A percentile compares a stretch with the other conserved stretches of the same genome.
phyloP scores from a whole-genome alignment of 1,140 invertebrate species.

The Drosophila triauraria region DNA sequence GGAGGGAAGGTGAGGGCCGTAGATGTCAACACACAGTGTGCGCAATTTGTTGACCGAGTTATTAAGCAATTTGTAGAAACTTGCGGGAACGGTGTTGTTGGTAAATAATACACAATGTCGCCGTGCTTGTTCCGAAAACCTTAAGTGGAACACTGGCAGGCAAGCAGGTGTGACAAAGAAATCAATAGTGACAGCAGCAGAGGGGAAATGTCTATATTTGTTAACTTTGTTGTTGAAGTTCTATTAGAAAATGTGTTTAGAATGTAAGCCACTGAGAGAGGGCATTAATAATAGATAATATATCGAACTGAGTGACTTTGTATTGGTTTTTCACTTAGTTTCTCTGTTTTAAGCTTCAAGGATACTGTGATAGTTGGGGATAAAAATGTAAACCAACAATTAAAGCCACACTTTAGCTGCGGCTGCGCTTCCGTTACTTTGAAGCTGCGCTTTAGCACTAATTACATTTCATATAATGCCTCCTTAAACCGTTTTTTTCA shows the following conservation, averaged over 20 bases:
- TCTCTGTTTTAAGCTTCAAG: too few relatives aligned
- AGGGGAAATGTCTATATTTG: background rate
- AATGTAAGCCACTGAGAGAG: background rate
- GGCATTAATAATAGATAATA: background rate
- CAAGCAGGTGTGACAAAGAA: constrained; percentile 24
- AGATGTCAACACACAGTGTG: constrained; percentile 49
- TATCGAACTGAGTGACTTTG: background rate
- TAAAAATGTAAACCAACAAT: background rate
- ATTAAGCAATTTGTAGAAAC: constrained; percentile 50
- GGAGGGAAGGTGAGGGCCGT: constrained; percentile 8
- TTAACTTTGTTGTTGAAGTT: background rate
- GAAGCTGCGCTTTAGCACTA: constrained; percentile 50
- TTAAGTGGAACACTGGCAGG: constrained; percentile 23
- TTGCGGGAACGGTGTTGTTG: constrained; percentile 27
- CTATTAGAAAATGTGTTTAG: background rate
- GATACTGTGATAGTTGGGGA: background rate
- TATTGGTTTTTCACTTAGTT: background rate
- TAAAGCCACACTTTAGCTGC: constrained; percentile 17
- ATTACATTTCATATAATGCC: constrained; percentile 61
- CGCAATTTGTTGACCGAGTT: constrained; percentile 50
- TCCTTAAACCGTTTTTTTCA: constrained; percentile 52
- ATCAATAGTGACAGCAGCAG: constrained; percentile 31
- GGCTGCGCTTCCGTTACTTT: constrained; percentile 35
- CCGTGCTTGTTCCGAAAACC: constrained; percentile 1
- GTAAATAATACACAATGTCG: constrained; percentile 42